phyloP scores from a whole-genome alignment of 1,140 invertebrate species.

The Drosophila mayri region DNA sequence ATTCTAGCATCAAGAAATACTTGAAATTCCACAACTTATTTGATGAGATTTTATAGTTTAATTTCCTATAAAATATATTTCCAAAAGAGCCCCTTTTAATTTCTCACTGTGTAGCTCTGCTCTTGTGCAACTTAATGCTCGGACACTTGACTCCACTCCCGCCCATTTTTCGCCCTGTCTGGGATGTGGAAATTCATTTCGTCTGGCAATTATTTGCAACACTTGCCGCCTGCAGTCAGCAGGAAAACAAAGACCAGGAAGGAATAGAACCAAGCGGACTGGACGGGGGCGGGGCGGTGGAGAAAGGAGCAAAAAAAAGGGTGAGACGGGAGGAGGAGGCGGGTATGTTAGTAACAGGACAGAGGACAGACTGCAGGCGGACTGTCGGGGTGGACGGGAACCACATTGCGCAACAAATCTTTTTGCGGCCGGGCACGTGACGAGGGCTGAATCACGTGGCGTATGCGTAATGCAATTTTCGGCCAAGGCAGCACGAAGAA shows the following conservation, averaged over 20 bases:
- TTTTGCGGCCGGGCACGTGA: conserved; percentile 43
- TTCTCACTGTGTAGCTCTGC: conserved; percentile 2
- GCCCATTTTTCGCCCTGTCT: conserved; percentile 17
- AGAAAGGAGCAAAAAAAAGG: no score
- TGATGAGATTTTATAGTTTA: no score
- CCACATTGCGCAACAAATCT: conserved; percentile 56
- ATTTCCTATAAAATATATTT: no score
- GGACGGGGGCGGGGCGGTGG: background rate
- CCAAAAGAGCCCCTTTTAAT: background rate
- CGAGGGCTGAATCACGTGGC: conserved; percentile 52
- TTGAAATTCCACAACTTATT: background rate
- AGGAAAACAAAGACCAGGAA: conserved; percentile 37
- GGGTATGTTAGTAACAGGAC: no score
- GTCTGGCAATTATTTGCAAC: conserved; percentile 64
- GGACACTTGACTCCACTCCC: conserved; percentile 38
- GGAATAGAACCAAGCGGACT: conserved; percentile 33
- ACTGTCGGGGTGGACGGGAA: background rate
- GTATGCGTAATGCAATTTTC: conserved; percentile 54
- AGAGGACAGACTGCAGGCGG: background rate
- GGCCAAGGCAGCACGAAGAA: conserved; percentile 40
- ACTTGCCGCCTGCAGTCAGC: conserved; percentile 45
- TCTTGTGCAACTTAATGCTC: conserved; percentile 57
- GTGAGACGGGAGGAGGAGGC: background rate
- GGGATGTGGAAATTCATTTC: conserved; percentile 55
- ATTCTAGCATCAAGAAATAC: background rate